A percentile compares a stretch with the other conserved stretches of the same genome.
These are phyloP conservation scores for Dendrolimus pini DNA, from an alignment of 2,888 invertebrate genomes.

Conservation along the genomic window DNA sequence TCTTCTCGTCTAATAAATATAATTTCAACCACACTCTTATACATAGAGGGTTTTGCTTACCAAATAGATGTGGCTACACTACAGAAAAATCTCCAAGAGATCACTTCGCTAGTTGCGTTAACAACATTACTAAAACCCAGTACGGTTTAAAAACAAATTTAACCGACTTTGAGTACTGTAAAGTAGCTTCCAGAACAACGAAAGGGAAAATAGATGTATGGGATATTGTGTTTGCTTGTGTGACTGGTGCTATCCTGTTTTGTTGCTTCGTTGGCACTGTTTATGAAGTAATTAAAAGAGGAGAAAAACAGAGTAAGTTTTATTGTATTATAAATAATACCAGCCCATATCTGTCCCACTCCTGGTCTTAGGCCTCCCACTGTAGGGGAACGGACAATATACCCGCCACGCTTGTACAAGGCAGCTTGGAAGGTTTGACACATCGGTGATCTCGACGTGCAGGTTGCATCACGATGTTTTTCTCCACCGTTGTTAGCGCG, in stretches of 20 bases:
- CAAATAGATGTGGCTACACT: conserved; percentile 26
- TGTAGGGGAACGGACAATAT: too few relatives aligned
- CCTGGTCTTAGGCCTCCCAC: too few relatives aligned
- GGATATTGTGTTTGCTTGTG: conserved; percentile 21
- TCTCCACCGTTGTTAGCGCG: too few relatives aligned
- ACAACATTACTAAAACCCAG: conserved; percentile 16
- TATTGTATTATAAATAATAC: not conserved
- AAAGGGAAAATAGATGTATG: conserved; percentile 11
- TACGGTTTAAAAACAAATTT: conserved; percentile 29
- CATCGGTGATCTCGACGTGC: too few relatives aligned
- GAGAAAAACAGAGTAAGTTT: conserved; percentile 23
- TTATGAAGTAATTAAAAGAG: conserved; percentile 26
- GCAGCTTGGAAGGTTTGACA: too few relatives aligned
- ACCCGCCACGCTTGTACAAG: too few relatives aligned
- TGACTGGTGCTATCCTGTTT: conserved; percentile 19
- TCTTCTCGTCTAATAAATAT: conserved; percentile 28
- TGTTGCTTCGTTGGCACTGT: conserved; percentile 36
- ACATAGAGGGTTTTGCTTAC: conserved; percentile 44
- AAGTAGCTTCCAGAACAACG: not conserved
- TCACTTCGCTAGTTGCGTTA: conserved; percentile 36
- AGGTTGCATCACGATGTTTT: too few relatives aligned
- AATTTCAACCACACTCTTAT: conserved; percentile 44
- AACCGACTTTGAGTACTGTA: conserved; percentile 30
- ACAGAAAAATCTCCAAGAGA: conserved; percentile 6
- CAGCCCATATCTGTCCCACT: too few relatives aligned